phyloP scores from a whole-genome alignment of 1,140 invertebrate genomes.

The Philopotamus ludificatus region DNA sequence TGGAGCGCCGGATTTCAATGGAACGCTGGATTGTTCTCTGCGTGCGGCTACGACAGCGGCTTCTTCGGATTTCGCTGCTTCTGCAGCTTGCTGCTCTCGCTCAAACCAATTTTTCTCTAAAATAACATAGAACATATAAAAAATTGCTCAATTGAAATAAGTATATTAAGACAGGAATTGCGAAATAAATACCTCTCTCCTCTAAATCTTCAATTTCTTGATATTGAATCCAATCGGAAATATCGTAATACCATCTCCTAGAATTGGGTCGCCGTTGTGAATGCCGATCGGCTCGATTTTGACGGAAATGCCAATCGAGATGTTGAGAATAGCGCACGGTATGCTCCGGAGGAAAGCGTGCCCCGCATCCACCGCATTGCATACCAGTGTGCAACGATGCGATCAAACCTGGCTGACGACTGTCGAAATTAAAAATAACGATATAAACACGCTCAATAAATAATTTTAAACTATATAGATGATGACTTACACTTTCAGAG shows the following conservation, averaged over 20 bases:
- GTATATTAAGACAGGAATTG: background rate
- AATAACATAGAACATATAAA: constrained; percentile 6
- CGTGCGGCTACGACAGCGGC: constrained; percentile 52
- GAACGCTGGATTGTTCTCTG: constrained; percentile 62
- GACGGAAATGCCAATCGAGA: constrained; percentile 95
- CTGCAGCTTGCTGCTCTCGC: constrained; percentile 61
- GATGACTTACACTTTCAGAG: constrained; percentile 70
- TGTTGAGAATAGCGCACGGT: constrained; percentile 89
- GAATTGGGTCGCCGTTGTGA: constrained; percentile 79
- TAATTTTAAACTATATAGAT: background rate
- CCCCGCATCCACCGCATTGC: constrained; percentile 92
- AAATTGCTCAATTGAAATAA: too few relatives aligned
- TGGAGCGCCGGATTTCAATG: constrained; percentile 54
- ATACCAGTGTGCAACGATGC: constrained; percentile 78
- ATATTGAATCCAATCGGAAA: constrained; percentile 91
- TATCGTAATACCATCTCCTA: constrained; percentile 85
- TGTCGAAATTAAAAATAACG: constrained; percentile 44
- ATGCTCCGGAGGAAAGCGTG: constrained; percentile 83
- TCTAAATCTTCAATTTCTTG: constrained; percentile 92
- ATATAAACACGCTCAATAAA: background rate
- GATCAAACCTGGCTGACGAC: constrained; percentile 68
- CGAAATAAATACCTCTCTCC: constrained; percentile 69
- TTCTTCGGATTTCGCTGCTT: constrained; percentile 41
- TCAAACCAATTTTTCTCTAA: constrained; percentile 88
- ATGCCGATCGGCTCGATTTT: constrained; percentile 85